Evolutionary conservation across 2,888 invertebrate species (phyloP), one percentile per base, ranked within the genome.

Genomic region (Stenolophus ochropezus): DNA sequence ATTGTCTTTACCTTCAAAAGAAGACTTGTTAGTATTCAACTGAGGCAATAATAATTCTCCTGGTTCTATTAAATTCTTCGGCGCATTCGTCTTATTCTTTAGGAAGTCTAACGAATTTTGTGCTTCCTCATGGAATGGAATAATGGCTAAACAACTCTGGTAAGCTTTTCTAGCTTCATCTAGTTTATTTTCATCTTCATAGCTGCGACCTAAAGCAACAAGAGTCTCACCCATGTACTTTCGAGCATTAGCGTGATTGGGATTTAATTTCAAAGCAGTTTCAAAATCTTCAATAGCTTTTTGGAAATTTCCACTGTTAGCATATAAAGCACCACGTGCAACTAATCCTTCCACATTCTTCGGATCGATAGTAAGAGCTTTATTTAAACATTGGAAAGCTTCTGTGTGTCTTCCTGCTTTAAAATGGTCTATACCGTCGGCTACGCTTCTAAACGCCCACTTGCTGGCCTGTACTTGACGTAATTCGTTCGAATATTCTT

Each of bases 231-330:
- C 96, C 91, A 97, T 94, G 90, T 98, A 98, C 88, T 97, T 97
- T 81, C 96, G 93, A 33, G 98, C 98, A 90, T 98, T 98, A 1
- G 94, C 94, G 89, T 98, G 98, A 83, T 94, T 95, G 0, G 96
- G 95, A 89, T 98, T 97, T 56, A 96, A 89, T 88, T 96, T 95
- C 49, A 98, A 89, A 2, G 98, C 98, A 20, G 95, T 94, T 89
- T 98, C 97, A 89, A 98, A 97, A 89, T 98, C 98, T 86, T 96
- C 96, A 84, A 98, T 96, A 0, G 98, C 98, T 88, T 96, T 96
- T 86, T 96, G 94, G 89, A 97, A 98, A 86, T 95, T 97, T 84
- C 97, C 97, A 87, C 96, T 96, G 88, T 98, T 98, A 8, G 98
- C 98, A 88, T 96, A 97, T 85, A 97, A 90, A 23, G 97, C 97